Conservation (phyloP, 2,888 invertebrate genomes). For the Ectemnius cavifrons region DNA sequence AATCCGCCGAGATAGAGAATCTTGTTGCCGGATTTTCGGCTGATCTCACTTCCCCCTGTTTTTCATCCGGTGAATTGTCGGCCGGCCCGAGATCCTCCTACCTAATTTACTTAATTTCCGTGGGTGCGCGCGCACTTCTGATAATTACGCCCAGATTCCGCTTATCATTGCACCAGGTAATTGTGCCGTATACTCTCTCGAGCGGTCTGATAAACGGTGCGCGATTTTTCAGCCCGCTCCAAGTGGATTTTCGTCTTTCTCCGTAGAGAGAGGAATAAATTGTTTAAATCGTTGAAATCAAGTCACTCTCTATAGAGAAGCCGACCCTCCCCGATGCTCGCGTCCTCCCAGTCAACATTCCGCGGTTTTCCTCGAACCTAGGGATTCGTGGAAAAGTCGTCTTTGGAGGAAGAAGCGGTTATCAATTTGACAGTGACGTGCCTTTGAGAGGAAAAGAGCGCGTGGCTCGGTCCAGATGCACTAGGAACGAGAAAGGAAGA, state of each 20-base stretch:
- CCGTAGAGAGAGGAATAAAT: slow-evolving; percentile 21
- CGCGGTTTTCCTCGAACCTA: slow-evolving; percentile 47
- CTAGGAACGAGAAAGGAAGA: slow-evolving; percentile 16
- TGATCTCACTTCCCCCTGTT: slow-evolving; percentile 39
- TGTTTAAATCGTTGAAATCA: slow-evolving; percentile 42
- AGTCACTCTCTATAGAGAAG: slow-evolving; percentile 18
- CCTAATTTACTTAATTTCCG: slow-evolving; percentile 40
- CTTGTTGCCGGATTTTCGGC: slow-evolving; percentile 53
- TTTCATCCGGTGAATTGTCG: slow-evolving; percentile 39
- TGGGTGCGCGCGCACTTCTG: neutral
- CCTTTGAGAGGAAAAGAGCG: slow-evolving; percentile 46
- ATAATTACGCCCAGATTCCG: neutral
- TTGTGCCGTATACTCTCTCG: neutral
- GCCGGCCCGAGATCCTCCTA: slow-evolving; percentile 22
- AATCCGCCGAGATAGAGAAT: slow-evolving; percentile 67
- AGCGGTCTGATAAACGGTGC: too few relatives aligned
- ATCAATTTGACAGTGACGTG: slow-evolving; percentile 74
- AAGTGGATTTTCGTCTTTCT: neutral
- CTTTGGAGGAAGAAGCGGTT: slow-evolving; percentile 62
- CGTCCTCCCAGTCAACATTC: slow-evolving; percentile 28
- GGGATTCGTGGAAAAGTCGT: slow-evolving; percentile 52
- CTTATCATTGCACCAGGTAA: slow-evolving; percentile 1
- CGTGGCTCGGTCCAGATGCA: slow-evolving; percentile 22
- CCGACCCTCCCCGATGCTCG: neutral
- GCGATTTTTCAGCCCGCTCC: neutral